Evolutionary conservation across 64 coral and sea anemone genomes (phyloP), one percentile per base, ranked within the genome.

Genomic region (Stichodactyla helianthus): DNA sequence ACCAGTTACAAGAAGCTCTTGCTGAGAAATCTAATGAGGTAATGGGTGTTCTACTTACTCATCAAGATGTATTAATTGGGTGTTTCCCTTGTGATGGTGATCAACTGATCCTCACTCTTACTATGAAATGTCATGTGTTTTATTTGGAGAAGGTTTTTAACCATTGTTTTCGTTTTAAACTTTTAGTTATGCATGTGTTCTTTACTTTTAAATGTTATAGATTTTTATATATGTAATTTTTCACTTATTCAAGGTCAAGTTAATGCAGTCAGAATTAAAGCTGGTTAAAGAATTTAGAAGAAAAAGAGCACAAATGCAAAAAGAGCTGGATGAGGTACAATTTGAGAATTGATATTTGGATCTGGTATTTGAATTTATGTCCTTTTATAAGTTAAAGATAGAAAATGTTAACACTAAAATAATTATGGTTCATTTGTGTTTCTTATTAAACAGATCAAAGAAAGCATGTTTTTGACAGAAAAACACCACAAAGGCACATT

Each of bases 251-350:
- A 3, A 99, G 97, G 93, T 99, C 8, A 99, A 92, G 77, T 88
- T 99, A 19, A 99, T 99, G 93, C 97, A 99, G 44, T 95, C 97
- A 58, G 97, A 99, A 60, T 71, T 99, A 64, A 99, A 94, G 79
- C 77, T 99, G 59, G 97, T 99, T 9, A 99, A 99, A 89, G 97
- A 99, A 79, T 99, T 99, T 88, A 87, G 97, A 82, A 85, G 93
- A 64, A 99, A 99, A 76, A 95, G 97, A 91, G 97, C 97, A 13
- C 97, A 99, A 61, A 99, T 99, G 97, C 97, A 99, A 77, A 83
- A 84, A 67, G 97, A 99, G 59, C 82, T 99, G 65, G 97, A 99
- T 92, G 97, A 99, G 97, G 97, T 99, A 84, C 25, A n/a, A 22
- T 50, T 53, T 53, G 16, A 35, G 15, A 51, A 16, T 26, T 56